Evolutionary conservation across 2,888 invertebrate genomes (phyloP).

Genomic region (Pristionchus mayeri): DNA sequence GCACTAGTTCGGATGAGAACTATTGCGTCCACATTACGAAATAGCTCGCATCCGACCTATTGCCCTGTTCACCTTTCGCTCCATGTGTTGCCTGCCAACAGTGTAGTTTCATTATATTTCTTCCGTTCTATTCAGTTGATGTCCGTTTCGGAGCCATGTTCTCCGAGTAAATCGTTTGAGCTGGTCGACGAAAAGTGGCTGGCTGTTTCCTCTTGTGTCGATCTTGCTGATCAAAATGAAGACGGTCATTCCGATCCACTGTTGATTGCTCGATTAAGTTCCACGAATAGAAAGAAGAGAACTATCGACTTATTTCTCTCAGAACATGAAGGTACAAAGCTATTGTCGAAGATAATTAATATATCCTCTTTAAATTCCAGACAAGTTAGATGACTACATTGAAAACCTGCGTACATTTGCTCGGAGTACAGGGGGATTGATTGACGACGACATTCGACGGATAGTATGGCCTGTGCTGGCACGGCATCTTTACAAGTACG

Average conservation of each 20-base stretch:
- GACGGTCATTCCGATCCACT: not conserved
- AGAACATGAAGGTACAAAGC: slow-evolving; percentile 41
- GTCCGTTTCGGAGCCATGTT: slow-evolving; percentile 47
- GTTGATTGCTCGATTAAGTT: not conserved
- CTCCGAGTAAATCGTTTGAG: slow-evolving; percentile 23
- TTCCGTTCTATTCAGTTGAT: too few species aligned
- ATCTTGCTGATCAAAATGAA: slow-evolving; percentile 7
- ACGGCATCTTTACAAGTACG: slow-evolving; percentile 38
- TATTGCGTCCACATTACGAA: too few species aligned
- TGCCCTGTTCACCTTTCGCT: too few species aligned
- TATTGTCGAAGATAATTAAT: not conserved
- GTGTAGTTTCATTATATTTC: too few species aligned
- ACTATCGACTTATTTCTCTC: slow-evolving; percentile 31
- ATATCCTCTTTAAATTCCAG: not conserved
- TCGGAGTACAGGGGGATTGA: slow-evolving; percentile 45
- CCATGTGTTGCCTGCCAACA: too few species aligned
- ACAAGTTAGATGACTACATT: slow-evolving; percentile 37
- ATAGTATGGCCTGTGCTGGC: slow-evolving; percentile 48
- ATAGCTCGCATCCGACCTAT: too few species aligned
- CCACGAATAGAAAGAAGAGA: not conserved
- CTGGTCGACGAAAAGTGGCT: slow-evolving; percentile 43
- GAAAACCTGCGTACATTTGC: slow-evolving; percentile 44
- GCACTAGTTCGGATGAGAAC: too few species aligned
- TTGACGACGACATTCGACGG: slow-evolving; percentile 40
- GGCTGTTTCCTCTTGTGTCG: slow-evolving; percentile 48